Percentiles rank a stretch among this genome's conserved stretches.
phyloP scores from a whole-genome alignment of 2,888 invertebrate genomes.

The Candidula unifasciata region DNA sequence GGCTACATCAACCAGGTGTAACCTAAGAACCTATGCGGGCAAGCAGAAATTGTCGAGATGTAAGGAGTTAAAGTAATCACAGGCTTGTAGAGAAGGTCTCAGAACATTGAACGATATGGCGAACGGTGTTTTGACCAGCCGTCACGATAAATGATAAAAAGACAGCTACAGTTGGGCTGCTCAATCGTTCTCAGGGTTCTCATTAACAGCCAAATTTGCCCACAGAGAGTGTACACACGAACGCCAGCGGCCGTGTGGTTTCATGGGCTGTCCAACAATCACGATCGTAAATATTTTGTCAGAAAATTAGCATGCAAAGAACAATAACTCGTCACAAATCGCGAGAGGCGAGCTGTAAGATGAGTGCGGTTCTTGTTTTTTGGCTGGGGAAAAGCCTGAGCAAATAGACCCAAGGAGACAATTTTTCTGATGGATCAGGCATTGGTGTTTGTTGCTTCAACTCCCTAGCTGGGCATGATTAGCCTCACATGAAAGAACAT shows the following conservation, averaged over 20 bases:
- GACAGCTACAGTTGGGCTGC: too few relatives aligned
- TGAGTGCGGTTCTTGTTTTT: conserved; percentile 2
- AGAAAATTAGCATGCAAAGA: conserved; percentile 48
- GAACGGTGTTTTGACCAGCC: too few relatives aligned
- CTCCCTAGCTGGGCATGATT: conserved; percentile 28
- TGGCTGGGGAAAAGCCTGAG: conserved; percentile 10
- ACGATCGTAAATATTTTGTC: conserved; percentile 46
- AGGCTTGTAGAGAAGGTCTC: too few relatives aligned
- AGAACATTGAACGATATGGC: too few relatives aligned
- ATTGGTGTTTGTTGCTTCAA: conserved; percentile 38
- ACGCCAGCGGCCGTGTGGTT: background rate
- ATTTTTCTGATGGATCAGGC: conserved; percentile 39
- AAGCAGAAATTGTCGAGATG: too few relatives aligned
- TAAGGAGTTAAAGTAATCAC: too few relatives aligned
- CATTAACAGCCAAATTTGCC: background rate
- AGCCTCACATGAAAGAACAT: conserved; percentile 16
- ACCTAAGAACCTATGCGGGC: too few relatives aligned
- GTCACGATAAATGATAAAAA: too few relatives aligned
- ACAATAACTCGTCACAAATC: conserved; percentile 18
- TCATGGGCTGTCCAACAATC: background rate
- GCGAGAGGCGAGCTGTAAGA: conserved; percentile 18
- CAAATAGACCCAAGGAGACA: conserved; percentile 49
- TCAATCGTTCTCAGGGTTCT: too few relatives aligned
- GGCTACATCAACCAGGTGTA: too few relatives aligned
- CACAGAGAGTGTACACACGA: background rate